A percentile compares a stretch with the other conserved stretches of the same genome.
phyloP scores from a whole-genome alignment of 2,888 invertebrate species.

The Drosophila melanosoma region DNA sequence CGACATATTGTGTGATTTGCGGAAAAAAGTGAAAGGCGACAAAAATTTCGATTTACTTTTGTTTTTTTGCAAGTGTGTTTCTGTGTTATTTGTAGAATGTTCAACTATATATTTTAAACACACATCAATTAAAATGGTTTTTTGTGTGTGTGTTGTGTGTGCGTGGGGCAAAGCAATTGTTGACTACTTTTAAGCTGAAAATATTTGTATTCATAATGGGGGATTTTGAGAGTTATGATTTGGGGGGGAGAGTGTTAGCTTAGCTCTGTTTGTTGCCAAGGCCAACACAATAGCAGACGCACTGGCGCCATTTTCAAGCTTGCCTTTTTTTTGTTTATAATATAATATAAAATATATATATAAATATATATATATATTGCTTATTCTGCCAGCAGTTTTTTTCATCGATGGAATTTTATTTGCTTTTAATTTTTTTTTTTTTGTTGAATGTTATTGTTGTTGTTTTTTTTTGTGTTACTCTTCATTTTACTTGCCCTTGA shows the following conservation, averaged over 20 bases:
- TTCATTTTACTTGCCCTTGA: neutral
- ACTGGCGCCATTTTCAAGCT: slow-evolving; percentile 52
- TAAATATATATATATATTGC: slow-evolving; percentile 6
- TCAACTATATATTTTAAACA: neutral
- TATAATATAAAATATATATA: slow-evolving; percentile 1
- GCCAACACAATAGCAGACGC: slow-evolving; percentile 40
- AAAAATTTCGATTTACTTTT: slow-evolving; percentile 4
- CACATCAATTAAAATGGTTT: neutral
- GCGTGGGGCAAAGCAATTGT: slow-evolving; percentile 27
- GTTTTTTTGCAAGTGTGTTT: slow-evolving; percentile 34
- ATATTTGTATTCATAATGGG: slow-evolving; percentile 3
- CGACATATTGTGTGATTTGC: slow-evolving; percentile 24
- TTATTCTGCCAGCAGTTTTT: slow-evolving; percentile 1
- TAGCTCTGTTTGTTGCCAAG: slow-evolving; percentile 20
- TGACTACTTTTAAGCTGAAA: slow-evolving; percentile 20
- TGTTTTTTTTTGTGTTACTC: slow-evolving; percentile 1
- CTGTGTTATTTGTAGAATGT: slow-evolving; percentile 12
- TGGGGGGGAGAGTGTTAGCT: neutral
- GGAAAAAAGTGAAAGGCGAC: slow-evolving; percentile 34
- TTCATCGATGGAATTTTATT: slow-evolving; percentile 26
- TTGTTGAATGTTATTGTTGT: neutral
- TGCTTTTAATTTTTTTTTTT: slow-evolving; percentile 35
- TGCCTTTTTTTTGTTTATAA: neutral
- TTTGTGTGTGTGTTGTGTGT: neutral
- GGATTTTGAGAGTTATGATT: too few relatives aligned